A percentile compares a stretch with the other conserved stretches of the same genome.
These are phyloP conservation scores for Icerya purchasi DNA, from an alignment of 2,888 invertebrate species.

Conservation along the genomic window DNA sequence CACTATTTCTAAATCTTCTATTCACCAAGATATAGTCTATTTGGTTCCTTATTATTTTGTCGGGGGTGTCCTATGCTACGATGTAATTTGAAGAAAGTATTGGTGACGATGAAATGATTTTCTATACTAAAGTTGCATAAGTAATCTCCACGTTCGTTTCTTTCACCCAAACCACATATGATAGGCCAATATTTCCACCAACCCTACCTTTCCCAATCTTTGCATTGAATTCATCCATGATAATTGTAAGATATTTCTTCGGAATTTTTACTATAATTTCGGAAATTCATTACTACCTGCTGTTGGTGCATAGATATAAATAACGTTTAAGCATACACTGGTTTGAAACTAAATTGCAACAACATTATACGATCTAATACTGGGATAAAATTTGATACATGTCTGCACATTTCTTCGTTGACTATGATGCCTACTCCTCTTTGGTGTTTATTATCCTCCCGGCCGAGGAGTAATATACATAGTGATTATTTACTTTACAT, in stretches of 20 bases:
- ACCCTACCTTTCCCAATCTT: background rate
- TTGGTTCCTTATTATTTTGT: background rate
- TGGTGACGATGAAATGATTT: background rate
- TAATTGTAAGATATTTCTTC: background rate
- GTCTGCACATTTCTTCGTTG: background rate
- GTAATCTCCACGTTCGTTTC: background rate
- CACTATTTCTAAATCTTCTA: background rate
- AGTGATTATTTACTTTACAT: background rate
- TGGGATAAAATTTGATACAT: background rate
- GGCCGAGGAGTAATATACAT: background rate
- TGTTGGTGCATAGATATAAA: background rate
- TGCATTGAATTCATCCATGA: background rate
- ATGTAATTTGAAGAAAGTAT: background rate
- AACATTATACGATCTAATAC: background rate
- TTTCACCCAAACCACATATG: background rate
- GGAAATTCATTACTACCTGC: background rate
- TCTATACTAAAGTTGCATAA: background rate
- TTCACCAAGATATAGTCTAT: background rate
- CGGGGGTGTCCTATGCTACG: background rate
- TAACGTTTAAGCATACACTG: background rate
- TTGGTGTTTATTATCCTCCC: background rate
- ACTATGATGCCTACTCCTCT: background rate
- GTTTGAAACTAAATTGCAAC: background rate
- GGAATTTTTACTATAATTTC: background rate
- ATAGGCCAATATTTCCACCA: background rate